Base-by-base conservation (phyloP, 2,888 invertebrate species). In the Chaetoderma sp. region DNA sequence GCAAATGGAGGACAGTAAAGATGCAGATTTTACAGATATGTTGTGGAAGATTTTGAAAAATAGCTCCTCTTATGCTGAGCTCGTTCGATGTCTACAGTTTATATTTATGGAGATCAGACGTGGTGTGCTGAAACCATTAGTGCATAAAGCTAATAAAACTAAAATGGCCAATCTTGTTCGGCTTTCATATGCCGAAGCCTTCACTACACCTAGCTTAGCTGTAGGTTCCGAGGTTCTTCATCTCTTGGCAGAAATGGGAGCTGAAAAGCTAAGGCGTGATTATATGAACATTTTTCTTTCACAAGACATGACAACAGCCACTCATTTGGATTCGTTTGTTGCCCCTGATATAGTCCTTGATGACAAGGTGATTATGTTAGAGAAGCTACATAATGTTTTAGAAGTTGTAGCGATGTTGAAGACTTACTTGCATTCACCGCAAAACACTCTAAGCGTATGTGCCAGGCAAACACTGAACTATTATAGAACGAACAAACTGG, bases 191-290 rank as follows among this genome's bases (percentile, higher is more conserved):
- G 76, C 77, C 13, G 75, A 77, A 50, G 68, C 79, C 39, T 23
- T 13, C 49, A 18, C 13, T 13, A 62, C 75, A 6, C 61, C 68
- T 13, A 78, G 79, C 1, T 64, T 72, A 33, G 65, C 81, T 32
- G 67, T 67, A 5, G 81, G 80, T 13, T 54, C 70, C 5, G 67
- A 71, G 42, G 78, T 82, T 2, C 66, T 82, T 6, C 69, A 72
- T 28, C 74, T 82, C 16, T 65, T 82, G 2, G 78, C 77, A 10
- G 83, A 83, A 66, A 78, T 82, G 33, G 83, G 83, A 2, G 42
- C 76, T 4, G 80, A 81, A 68, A 82, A 82, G 61, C 65, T 83
- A 8, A 67, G 70, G 1, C 68, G 77, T 27, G 82, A 83, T 59
- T 82, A 80, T 56, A 62, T 76, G 10, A 69, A 72, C 57, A 60